Conservation (phyloP, 2,888 invertebrate species). For the Diplolepis rosae region DNA sequence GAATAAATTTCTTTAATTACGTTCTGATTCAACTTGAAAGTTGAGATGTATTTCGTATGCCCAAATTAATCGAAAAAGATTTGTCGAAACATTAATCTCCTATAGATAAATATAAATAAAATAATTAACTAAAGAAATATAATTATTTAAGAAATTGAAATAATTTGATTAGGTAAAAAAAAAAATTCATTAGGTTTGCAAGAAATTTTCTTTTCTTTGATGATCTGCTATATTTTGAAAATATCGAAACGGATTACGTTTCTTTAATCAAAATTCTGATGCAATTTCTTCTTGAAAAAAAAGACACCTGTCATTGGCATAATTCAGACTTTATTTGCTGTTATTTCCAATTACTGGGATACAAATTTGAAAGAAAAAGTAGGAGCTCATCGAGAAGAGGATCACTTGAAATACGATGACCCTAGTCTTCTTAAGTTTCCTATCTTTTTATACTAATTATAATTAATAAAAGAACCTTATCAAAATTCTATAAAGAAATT, state of each 20-base stretch:
- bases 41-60: background rate
- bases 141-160: background rate
- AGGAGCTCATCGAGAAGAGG: background rate
- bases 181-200: background rate
- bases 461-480: background rate
- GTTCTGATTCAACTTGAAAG: background rate
- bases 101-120: background rate
- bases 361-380: background rate
- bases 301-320: conserved; percentile 19
- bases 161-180: background rate
- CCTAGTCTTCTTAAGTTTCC: background rate
- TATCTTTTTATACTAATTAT: background rate
- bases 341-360: background rate
- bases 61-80: background rate
- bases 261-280: conserved; percentile 19
- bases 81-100: background rate
- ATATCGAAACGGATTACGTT: conserved; percentile 6
- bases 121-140: background rate
- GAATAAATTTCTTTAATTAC: conserved; percentile 27
- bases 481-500: no score
- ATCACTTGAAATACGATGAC: background rate
- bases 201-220: background rate
- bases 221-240: background rate
- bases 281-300: conserved; percentile 11
- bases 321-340: background rate